phyloP scores from a whole-genome alignment of 2,797 vertebrate genomes.

The Uromys caudimaculatus region DNA sequence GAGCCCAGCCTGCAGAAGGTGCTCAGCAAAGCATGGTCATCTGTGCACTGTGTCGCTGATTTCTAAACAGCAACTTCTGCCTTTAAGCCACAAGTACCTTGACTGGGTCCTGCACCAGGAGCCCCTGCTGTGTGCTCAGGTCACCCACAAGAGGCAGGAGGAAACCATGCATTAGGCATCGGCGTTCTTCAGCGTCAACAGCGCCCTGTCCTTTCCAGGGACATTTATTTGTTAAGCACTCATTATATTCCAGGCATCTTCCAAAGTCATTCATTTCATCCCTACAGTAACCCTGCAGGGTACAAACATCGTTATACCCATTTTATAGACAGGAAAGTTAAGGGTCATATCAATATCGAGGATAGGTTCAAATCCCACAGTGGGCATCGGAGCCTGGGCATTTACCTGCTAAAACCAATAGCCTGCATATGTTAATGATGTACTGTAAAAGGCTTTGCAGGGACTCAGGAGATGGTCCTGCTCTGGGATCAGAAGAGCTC shows the following conservation, averaged over 20 bases:
- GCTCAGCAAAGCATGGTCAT: neutral
- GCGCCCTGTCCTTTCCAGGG: neutral
- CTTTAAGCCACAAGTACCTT: neutral
- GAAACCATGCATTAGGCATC: neutral
- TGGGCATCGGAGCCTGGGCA: neutral
- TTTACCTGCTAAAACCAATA: neutral
- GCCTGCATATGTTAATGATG: too few relatives aligned
- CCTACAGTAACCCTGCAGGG: neutral
- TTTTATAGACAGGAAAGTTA: neutral
- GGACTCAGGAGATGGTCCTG: neutral
- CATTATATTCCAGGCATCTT: neutral
- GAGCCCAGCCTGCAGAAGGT: neutral
- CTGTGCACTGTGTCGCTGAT: neutral
- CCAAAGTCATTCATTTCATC: neutral
- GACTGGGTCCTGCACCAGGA: neutral
- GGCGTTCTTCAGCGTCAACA: neutral
- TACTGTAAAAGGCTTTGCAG: neutral
- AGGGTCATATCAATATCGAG: neutral
- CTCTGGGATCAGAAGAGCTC: neutral
- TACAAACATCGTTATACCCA: neutral
- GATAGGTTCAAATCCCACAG: neutral
- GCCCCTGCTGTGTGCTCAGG: neutral
- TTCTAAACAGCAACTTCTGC: neutral
- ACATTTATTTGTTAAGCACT: neutral
- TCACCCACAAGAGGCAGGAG: neutral